Evolutionary conservation across 1,140 invertebrate genomes (phyloP).

Genomic region (Rhynchophorus ferrugineus): DNA sequence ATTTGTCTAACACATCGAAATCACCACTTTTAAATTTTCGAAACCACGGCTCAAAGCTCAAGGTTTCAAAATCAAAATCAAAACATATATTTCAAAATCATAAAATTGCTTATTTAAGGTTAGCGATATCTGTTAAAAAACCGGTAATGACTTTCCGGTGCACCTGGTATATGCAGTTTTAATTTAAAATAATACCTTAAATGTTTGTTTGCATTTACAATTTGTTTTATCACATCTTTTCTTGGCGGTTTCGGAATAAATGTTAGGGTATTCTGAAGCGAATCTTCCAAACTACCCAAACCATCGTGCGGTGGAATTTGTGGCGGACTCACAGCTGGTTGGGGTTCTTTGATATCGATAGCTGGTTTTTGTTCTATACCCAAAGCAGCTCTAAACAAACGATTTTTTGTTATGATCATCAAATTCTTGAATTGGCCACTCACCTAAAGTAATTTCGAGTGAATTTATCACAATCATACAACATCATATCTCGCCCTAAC

Average conservation of each 20-base stretch:
- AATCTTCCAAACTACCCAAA: constrained; percentile 67
- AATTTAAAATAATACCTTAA: constrained; percentile 18
- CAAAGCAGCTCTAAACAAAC: constrained; percentile 22
- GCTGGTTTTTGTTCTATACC: constrained; percentile 35
- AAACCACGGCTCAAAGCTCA: too few species aligned
- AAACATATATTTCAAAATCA: too few species aligned
- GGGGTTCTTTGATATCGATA: constrained; percentile 29
- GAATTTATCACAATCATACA: constrained; percentile 73
- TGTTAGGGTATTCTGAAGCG: constrained; percentile 58
- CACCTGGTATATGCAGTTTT: background rate
- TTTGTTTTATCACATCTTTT: constrained; percentile 57
- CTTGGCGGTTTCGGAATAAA: constrained; percentile 61
- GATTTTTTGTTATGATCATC: background rate
- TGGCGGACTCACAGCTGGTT: constrained; percentile 11
- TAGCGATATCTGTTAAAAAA: too few species aligned
- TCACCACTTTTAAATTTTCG: too few species aligned
- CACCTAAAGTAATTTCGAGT: constrained; percentile 60
- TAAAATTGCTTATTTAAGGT: too few species aligned
- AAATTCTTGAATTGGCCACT: too few species aligned
- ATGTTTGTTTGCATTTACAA: constrained; percentile 52
- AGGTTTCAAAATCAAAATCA: too few species aligned
- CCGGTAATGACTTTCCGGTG: background rate
- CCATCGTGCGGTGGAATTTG: constrained; percentile 58
- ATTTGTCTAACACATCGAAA: too few species aligned
- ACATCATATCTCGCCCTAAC: constrained; percentile 60